Conservation (phyloP, 2,113 vertebrate genomes). For the Malaclemys terrapin region DNA sequence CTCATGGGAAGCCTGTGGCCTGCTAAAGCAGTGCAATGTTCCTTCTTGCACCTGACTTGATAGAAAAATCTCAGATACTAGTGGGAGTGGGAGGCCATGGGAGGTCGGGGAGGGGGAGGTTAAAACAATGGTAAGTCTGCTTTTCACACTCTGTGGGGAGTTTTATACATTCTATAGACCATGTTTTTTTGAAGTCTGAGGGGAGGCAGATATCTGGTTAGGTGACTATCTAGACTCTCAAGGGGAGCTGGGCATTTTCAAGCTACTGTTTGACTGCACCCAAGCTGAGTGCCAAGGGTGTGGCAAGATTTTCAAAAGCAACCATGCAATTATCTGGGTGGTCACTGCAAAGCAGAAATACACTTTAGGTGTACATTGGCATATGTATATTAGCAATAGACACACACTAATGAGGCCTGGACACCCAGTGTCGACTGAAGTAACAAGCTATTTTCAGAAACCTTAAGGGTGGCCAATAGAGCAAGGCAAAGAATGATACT, state of each 20-base stretch:
- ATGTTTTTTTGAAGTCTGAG: background rate
- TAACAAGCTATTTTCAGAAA: background rate
- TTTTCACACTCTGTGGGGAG: background rate
- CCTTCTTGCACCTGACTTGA: background rate
- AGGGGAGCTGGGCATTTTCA: background rate
- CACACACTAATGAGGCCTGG: background rate
- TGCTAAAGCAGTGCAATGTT: no score
- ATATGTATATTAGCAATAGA: background rate
- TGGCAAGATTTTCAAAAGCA: background rate
- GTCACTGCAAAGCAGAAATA: background rate
- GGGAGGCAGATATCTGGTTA: no score
- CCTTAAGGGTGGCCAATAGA: background rate
- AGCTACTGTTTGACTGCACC: background rate
- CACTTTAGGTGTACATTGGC: background rate
- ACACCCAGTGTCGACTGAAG: background rate
- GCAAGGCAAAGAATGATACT: no score
- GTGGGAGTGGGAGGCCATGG: background rate
- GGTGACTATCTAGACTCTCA: background rate
- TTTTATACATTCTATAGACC: background rate
- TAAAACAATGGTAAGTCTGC: background rate
- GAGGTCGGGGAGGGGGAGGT: no score
- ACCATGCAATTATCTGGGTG: background rate
- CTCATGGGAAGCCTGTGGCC: background rate
- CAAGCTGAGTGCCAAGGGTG: background rate
- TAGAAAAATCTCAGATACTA: background rate